Evolutionary conservation across 53 echinoderm and acorn worm species (phyloP).

Genomic region (Hippasteria phrygiana): DNA sequence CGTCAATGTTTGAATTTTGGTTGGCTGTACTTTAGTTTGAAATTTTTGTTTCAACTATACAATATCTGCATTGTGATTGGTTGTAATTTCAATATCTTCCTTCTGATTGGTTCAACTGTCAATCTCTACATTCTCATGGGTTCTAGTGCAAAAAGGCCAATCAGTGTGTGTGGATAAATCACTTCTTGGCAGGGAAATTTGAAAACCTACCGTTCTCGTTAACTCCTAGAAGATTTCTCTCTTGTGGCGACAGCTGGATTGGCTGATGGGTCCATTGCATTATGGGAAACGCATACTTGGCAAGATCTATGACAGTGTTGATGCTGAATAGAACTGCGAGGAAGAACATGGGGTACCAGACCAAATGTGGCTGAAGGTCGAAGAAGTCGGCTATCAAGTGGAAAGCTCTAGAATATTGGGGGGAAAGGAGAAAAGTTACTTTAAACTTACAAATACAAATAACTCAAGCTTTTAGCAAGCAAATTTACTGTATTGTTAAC

Average conservation of each 20-base stretch:
- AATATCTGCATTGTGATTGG: too few species aligned
- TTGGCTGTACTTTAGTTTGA: too few species aligned
- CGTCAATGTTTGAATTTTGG: too few species aligned
- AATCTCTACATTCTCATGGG: too few species aligned
- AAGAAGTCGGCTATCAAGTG: conserved; percentile 73
- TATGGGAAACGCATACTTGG: conserved; percentile 79
- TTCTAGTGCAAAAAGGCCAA: too few species aligned
- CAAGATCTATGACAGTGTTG: conserved; percentile 87
- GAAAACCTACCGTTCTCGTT: conserved; percentile 83
- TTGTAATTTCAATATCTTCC: too few species aligned
- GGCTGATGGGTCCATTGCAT: conserved; percentile 82
- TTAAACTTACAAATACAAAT: not conserved
- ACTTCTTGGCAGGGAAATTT: not conserved
- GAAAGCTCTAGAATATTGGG: conserved; percentile 70
- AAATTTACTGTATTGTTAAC: too few species aligned
- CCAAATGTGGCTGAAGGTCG: conserved; percentile 74
- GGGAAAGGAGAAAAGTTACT: not conserved
- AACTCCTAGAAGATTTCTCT: conserved; percentile 87
- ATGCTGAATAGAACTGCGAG: conserved; percentile 82
- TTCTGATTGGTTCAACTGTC: too few species aligned
- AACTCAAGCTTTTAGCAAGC: not conserved
- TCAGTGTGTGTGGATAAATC: not conserved
- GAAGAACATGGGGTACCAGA: conserved; percentile 88
- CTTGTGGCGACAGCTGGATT: conserved; percentile 76
- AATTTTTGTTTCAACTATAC: too few species aligned